Conservation (phyloP, 2,113 vertebrate genomes). For the Apodemus sylvaticus region DNA sequence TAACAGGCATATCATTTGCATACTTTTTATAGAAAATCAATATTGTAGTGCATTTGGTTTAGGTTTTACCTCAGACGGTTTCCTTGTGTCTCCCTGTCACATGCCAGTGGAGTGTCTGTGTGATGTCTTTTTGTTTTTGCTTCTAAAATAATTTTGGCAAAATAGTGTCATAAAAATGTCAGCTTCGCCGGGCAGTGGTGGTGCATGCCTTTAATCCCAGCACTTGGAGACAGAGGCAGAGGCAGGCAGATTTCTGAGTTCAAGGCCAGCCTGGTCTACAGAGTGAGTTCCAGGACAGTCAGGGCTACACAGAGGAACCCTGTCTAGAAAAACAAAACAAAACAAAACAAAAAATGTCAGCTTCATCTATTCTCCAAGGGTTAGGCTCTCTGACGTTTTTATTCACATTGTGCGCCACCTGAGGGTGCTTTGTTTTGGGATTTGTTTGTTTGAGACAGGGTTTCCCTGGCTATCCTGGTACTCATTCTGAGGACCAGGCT, state of each 20-base stretch:
- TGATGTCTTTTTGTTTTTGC: not conserved
- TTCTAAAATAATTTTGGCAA: not conserved
- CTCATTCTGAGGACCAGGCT: too few species aligned
- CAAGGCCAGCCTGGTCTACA: too few species aligned
- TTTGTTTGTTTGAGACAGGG: not conserved
- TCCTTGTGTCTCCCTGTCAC: not conserved
- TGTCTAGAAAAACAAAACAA: too few species aligned
- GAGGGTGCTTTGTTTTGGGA: not conserved
- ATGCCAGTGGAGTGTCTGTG: not conserved
- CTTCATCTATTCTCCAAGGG: too few species aligned
- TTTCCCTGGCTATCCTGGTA: too few species aligned
- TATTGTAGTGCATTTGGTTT: not conserved
- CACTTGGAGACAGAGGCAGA: too few species aligned
- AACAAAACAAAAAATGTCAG: too few species aligned
- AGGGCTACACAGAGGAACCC: too few species aligned
- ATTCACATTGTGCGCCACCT: not conserved
- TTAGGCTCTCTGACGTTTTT: not conserved
- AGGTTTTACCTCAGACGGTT: not conserved
- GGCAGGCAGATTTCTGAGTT: too few species aligned
- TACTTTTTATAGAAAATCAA: not conserved
- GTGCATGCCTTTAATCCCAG: too few species aligned
- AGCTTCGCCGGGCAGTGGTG: too few species aligned
- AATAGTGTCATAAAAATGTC: not conserved
- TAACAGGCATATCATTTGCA: not conserved
- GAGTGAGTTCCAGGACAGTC: too few species aligned